Evolutionary conservation across 2,797 vertebrate species (phyloP).

Genomic region (Gallirallus australis): DNA sequence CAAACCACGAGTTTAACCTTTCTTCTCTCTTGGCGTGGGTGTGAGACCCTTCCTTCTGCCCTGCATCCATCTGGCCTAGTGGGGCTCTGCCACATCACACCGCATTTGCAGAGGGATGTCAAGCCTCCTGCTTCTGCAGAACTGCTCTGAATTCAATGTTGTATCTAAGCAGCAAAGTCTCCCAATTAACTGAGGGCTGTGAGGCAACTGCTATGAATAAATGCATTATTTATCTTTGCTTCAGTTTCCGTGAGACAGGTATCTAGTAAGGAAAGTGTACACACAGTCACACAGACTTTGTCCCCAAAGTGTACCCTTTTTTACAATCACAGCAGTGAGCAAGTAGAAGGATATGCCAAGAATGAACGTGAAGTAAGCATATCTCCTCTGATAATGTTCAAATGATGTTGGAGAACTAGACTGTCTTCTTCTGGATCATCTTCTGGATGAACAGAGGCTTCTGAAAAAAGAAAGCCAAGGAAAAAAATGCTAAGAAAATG

Average conservation of each 20-base stretch:
- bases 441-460: not conserved
- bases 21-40: not conserved
- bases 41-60: not conserved
- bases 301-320: not conserved
- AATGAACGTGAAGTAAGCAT: not conserved
- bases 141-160: not conserved
- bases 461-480: not conserved
- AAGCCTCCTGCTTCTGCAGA: not conserved
- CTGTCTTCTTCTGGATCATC: not conserved
- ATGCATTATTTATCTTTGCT: not conserved
- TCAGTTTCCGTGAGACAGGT: not conserved
- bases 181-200: not conserved
- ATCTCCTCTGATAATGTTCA: not conserved
- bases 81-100: rapidly evolving
- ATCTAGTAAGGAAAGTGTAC: not conserved
- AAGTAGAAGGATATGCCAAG: not conserved
- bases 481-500: rapidly evolving
- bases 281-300: not conserved
- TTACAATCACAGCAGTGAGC: not conserved
- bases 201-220: not conserved
- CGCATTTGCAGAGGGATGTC: not conserved
- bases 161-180: not conserved
- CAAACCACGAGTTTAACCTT: not conserved
- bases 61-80: rapidly evolving
- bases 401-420: not conserved